Evolutionary conservation across 1,140 invertebrate genomes (phyloP).

Genomic region (Drosophila pectinifera): DNA sequence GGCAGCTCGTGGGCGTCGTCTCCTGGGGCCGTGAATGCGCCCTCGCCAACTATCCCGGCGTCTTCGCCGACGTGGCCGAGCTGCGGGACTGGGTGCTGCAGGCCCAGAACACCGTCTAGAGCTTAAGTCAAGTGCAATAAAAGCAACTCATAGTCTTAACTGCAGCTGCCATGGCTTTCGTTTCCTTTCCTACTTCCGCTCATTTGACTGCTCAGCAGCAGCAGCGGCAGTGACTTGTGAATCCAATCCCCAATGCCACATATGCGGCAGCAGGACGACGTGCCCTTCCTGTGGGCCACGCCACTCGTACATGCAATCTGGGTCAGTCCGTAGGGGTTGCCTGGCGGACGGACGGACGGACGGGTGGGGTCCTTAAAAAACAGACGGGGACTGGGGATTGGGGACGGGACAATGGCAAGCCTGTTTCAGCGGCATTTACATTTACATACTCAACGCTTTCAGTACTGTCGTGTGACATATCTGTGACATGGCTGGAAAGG

Average conservation of each 20-base stretch:
- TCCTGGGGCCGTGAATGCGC: slow-evolving; percentile 69
- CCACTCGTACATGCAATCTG: slow-evolving; percentile 42
- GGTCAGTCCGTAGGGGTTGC: slow-evolving; percentile 37
- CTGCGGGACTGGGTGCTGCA: slow-evolving; percentile 44
- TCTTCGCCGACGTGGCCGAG: slow-evolving; percentile 54
- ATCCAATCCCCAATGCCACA: slow-evolving; percentile 38
- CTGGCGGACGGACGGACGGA: neutral
- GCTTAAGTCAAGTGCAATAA: slow-evolving; percentile 35
- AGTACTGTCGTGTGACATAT: slow-evolving; percentile 24
- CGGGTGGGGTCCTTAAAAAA: slow-evolving; percentile 12
- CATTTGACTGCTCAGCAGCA: slow-evolving; percentile 42
- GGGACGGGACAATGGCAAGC: slow-evolving; percentile 17
- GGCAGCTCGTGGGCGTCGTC: slow-evolving; percentile 59
- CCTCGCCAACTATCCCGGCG: slow-evolving; percentile 43
- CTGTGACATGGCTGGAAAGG: slow-evolving; percentile 28
- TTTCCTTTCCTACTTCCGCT: slow-evolving; percentile 35
- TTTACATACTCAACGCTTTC: slow-evolving; percentile 38
- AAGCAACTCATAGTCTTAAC: slow-evolving; percentile 14
- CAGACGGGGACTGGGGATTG: slow-evolving; percentile 7
- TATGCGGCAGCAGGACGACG: slow-evolving; percentile 43
- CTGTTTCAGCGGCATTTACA: slow-evolving; percentile 31
- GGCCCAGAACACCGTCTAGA: slow-evolving; percentile 46
- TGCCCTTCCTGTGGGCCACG: slow-evolving; percentile 47
- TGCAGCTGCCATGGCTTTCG: slow-evolving; percentile 30
- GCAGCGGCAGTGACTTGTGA: slow-evolving; percentile 29